Base-by-base conservation (phyloP, 2,113 vertebrate genomes). In the Stigmatopora nigra region DNA sequence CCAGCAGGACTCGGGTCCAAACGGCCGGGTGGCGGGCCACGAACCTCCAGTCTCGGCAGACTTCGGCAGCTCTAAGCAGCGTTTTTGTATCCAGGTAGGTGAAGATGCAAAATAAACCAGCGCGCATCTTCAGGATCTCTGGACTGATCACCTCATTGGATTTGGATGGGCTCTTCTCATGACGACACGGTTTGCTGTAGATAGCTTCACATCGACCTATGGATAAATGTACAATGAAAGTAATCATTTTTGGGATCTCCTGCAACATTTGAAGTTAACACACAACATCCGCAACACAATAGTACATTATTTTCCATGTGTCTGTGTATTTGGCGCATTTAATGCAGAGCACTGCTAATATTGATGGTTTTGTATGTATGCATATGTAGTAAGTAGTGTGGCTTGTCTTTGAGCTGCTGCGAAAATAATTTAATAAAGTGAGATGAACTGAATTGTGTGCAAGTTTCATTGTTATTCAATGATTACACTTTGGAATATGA, bases 51-150 rank as follows among this genome's bases (percentile, higher is more conserved):
- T 98, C 95, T 12, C 92, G 91, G 88, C 94, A 98, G 70, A 97
- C 95, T 87, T 98, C 95, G 0, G 95, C 97, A 0, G 92, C 92
- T 9, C 92, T 88, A 76, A 99, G 89, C 70, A 99, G 87, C 0
- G 95, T 98, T 86, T 93, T 94, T 5, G 94, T 98, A 79, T 99
- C 95, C 88, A 99, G 84, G 88, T 98, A 99, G 73, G 96, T 98
- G 88, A 99, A 99, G 90, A 99, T 98, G 78, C 96, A 98, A 88
- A 98, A 98, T 3, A 99, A 92, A 3, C 96, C 95, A 0, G 95
- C 96, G 2, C 96, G 79, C 93, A 97, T 99, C 89, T 99, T 99
- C 80, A 99, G 92, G 76, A 98, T 92, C 87, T 99, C 96, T 0
- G 96, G 95, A 84, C 95, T 98, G 91, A 99, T 98, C 72, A 99